A percentile compares a stretch with the other conserved stretches of the same genome.
phyloP scores from a whole-genome alignment of 2,888 invertebrate genomes.

The Caenorhabditis drosophilae region DNA sequence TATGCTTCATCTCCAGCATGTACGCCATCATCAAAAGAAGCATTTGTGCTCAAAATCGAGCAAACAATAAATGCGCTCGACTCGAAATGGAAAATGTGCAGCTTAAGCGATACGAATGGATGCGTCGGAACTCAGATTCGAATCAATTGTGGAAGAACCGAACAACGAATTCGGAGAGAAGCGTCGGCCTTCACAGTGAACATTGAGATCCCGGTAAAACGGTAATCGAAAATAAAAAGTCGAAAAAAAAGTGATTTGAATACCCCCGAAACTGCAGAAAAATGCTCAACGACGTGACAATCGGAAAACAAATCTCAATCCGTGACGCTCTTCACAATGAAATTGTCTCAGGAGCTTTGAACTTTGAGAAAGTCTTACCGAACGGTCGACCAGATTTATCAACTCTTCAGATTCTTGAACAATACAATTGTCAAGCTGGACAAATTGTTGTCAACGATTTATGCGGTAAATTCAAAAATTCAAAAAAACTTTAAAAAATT shows the following conservation, averaged over 20 bases:
- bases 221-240: too few relatives aligned
- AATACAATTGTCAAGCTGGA: constrained; percentile 89
- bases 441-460: constrained; percentile 92
- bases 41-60: constrained; percentile 79
- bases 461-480: too few relatives aligned
- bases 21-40: constrained; percentile 81
- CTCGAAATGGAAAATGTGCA: constrained; percentile 95
- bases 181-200: constrained; percentile 31
- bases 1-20: constrained; percentile 96
- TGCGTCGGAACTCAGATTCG: constrained; percentile 83
- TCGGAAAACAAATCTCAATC: constrained; percentile 2
- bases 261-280: too few relatives aligned
- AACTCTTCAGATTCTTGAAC: constrained; percentile 83
- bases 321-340: constrained; percentile 83
- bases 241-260: too few relatives aligned
- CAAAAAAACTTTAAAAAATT: too few relatives aligned
- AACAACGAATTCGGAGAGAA: constrained; percentile 23
- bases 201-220: constrained; percentile 51
- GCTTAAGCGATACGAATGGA: constrained; percentile 77
- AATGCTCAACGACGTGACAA: too few relatives aligned
- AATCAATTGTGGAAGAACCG: constrained; percentile 69
- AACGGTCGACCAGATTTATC: constrained; percentile 93
- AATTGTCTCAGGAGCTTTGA: constrained; percentile 81
- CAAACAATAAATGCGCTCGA: constrained; percentile 88
- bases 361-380: constrained; percentile 73